Base-by-base conservation (phyloP, 35 echinoderm and acorn worm species). In the Apostichopus californicus region DNA sequence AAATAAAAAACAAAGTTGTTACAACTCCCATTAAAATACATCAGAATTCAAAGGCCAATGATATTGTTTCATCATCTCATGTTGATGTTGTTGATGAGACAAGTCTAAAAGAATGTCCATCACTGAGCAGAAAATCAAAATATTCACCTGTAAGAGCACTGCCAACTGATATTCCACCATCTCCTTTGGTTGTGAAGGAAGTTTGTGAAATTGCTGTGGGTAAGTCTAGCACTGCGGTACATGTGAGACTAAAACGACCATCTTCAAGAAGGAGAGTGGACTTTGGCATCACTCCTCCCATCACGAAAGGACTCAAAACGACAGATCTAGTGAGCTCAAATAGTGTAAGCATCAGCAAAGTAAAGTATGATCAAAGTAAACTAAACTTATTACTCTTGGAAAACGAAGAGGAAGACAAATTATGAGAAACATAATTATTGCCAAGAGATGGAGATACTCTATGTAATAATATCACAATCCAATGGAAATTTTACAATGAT, bases 1-100 rank as follows among this genome's bases (percentile, higher is more conserved):
- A 68, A 68, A 68, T 11, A 11, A 68, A 18, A 14, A 68, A 68
- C 9, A 68, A 18, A 68, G 64, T 68, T 68, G 64, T 18, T 68
- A 14, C 64, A 68, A 68, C 64, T 68, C 64, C 64, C 9, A 18
- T 14, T 14, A 68, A 68, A 68, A 68, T 68, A 68, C 11, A 68
- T 4, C 11, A 14, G 64, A 68, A 68, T 14, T 68, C 64, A 6
- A 23, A 28, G 1, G 25, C 79, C 52, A 83, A 83, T 12, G 79
- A 53, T 81, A 13, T 55, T n/a, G 6, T 6, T 12, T 54, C 80
- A 18, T 14, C 18, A 14, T 83, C 80, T 83, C 46, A 54, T 3
- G 46, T 83, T 83, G 80, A 83, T 55, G 80, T 83, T 14, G 53
- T 83, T 17, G 80, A 83, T 55, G 34, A 83, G 55, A 83, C 80